Percentiles rank a stretch among this genome's conserved stretches.
phyloP scores from a whole-genome alignment of 2,888 invertebrate species.

The Zaprionus obscuricornis region DNA sequence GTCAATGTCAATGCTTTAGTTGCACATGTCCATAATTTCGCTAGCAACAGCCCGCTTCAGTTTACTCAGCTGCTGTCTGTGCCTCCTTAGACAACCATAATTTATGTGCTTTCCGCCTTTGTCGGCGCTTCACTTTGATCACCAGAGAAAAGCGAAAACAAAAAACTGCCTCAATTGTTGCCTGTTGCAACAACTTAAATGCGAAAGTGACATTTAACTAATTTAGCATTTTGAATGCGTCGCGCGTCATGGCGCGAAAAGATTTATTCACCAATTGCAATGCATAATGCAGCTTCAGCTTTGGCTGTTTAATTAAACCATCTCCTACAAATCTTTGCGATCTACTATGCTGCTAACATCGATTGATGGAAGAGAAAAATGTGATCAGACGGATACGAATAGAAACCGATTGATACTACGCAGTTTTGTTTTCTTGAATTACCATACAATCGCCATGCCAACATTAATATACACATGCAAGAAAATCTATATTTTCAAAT shows the following conservation, averaged over 20 bases:
- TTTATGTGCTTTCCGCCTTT: slow-evolving; percentile 68
- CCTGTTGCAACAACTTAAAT: slow-evolving; percentile 53
- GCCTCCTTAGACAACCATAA: slow-evolving; percentile 73
- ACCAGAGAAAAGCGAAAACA: slow-evolving; percentile 37
- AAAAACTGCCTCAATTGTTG: slow-evolving; percentile 20
- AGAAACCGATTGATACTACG: too few species aligned
- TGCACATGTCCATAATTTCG: slow-evolving; percentile 74
- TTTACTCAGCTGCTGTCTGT: slow-evolving; percentile 50
- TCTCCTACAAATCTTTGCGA: slow-evolving; percentile 29
- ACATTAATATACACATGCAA: too few species aligned
- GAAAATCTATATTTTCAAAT: too few species aligned
- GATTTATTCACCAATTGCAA: slow-evolving; percentile 59
- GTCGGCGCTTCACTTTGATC: slow-evolving; percentile 60
- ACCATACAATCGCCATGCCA: too few species aligned
- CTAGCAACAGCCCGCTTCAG: slow-evolving; percentile 30
- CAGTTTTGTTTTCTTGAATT: too few species aligned
- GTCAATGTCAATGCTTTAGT: slow-evolving; percentile 73
- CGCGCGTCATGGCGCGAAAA: slow-evolving; percentile 55
- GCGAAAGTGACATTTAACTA: slow-evolving; percentile 78
- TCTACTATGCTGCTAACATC: slow-evolving; percentile 20
- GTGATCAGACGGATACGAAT: too few species aligned
- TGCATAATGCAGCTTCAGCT: slow-evolving; percentile 39
- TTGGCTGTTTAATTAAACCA: slow-evolving; percentile 54
- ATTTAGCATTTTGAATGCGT: slow-evolving; percentile 76
- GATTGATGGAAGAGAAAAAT: slow-evolving; percentile 55